A percentile compares a stretch with the other conserved stretches of the same genome.
phyloP scores from a whole-genome alignment of 2,888 invertebrate species.

The Apotomis betuletana region DNA sequence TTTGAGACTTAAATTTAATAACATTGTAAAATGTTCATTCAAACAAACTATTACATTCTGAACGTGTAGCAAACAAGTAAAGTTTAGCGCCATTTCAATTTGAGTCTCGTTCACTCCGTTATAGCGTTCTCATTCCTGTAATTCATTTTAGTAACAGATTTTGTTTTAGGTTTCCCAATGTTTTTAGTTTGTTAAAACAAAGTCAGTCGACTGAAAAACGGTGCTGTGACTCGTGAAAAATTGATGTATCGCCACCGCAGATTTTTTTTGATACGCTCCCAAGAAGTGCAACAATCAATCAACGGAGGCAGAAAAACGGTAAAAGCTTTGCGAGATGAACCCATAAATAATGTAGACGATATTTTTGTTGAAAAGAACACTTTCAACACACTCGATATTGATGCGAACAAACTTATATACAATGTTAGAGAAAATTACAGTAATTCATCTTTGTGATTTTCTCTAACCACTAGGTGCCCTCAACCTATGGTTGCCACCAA shows the following conservation, averaged over 20 bases:
- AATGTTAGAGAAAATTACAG: no score
- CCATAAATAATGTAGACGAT: conserved; percentile 4
- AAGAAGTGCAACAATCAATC: conserved; percentile 22
- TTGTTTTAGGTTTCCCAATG: neutral
- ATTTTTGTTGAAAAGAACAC: neutral
- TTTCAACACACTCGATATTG: neutral
- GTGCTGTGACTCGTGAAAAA: neutral
- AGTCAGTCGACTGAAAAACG: neutral
- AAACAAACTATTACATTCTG: no score
- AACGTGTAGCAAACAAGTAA: no score
- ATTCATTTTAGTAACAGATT: neutral
- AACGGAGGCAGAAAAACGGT: conserved; percentile 1
- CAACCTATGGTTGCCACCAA: no score
- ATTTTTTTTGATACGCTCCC: neutral
- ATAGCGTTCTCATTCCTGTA: no score
- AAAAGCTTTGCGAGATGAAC: neutral
- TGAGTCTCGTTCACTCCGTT: no score
- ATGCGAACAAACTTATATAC: no score
- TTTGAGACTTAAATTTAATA: no score
- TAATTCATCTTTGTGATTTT: no score
- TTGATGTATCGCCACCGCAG: neutral
- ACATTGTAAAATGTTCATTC: no score
- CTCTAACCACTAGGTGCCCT: no score
- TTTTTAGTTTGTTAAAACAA: neutral
- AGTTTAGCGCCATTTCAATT: no score